These are phyloP conservation scores for Heteromyza rotundicornis DNA, from an alignment of 2,888 invertebrate species.

Conservation along the genomic window DNA sequence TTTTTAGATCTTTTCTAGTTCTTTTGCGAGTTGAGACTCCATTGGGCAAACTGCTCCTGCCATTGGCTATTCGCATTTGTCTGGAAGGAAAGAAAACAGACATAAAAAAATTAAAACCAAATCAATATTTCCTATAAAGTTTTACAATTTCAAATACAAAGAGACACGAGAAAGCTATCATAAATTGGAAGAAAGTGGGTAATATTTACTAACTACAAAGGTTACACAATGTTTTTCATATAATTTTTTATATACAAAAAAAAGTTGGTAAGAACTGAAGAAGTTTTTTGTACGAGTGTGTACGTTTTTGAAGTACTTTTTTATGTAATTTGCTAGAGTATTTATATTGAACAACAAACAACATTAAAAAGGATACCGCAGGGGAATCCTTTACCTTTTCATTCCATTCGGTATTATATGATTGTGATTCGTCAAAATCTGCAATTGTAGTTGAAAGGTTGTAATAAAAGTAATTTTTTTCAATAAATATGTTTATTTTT, in stretches of 20 bases:
- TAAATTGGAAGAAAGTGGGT: slow-evolving; percentile 35
- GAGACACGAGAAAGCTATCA: slow-evolving; percentile 16
- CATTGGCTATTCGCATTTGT: slow-evolving; percentile 62
- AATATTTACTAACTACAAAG: slow-evolving; percentile 27
- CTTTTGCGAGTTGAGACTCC: slow-evolving; percentile 62
- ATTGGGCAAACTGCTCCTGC: slow-evolving; percentile 63
- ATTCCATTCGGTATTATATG: slow-evolving; percentile 62
- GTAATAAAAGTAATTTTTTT: too few species aligned
- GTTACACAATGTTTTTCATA: too few species aligned
- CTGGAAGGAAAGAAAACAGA: slow-evolving; percentile 41
- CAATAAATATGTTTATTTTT: too few species aligned
- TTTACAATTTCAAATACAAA: slow-evolving; percentile 13
- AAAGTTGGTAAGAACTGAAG: too few species aligned
- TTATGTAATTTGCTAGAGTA: too few species aligned
- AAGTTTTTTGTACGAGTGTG: background rate
- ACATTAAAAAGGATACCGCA: background rate
- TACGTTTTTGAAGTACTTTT: too few species aligned
- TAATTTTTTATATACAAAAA: too few species aligned
- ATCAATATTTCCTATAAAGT: too few species aligned
- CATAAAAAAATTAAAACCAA: too few species aligned
- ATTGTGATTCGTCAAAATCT: slow-evolving; percentile 63
- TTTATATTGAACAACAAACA: background rate
- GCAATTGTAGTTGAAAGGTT: slow-evolving; percentile 50
- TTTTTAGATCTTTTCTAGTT: slow-evolving; percentile 39
- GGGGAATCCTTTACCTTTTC: slow-evolving; percentile 59